Base-by-base conservation (phyloP, 2,797 vertebrate genomes). In the Liparis tanakae region DNA sequence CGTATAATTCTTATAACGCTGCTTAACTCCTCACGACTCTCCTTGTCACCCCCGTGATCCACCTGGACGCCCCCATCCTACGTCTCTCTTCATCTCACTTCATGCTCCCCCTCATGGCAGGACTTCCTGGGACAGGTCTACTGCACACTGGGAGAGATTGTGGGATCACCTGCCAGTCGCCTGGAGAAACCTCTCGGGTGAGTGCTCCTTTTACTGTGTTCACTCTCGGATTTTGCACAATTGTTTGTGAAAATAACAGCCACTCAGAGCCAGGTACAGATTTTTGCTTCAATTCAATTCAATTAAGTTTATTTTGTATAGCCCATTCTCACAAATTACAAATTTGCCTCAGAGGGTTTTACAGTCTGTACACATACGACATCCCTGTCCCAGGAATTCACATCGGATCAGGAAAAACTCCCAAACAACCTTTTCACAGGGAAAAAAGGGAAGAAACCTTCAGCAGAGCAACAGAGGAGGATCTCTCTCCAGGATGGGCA, bases 41-140 rank as follows among this genome's bases (percentile, higher is more conserved):
- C 74, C 73, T 87, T 89, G 76, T 92, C 80, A 83, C 80, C 78
- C 62, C 78, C 43, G 69, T 87, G 74, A 61, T 74, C 78, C 80
- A 55, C 84, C 75, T 80, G 84, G 88, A 85, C 22, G 37, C 41
- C 75, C 67, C 81, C 74, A 41, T 74, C 79, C 74, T 73, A 18
- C 54, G 39, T 77, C 75, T 85, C 48, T 73, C 77, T 84, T 62
- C 82, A 72, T 88, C 71, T 72, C 80, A 76, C 65, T 76, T 74
- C 74, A 50, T 79, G 63, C 69, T 61, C 61, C 41, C 75, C 53
- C 70, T 68, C 66, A 88, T 53, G 84, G 66, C 89, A 98, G 97
- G 97, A 99, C 89, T 99, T 99, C 90, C 94, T 99, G 86, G 97
- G 97, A 79, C 97, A 98, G 87, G 93, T 96, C 46, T 94, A 96